A percentile compares a stretch with the other conserved stretches of the same genome.
phyloP scores from a whole-genome alignment of 1,140 invertebrate species.

The Saccostrea glomerata region DNA sequence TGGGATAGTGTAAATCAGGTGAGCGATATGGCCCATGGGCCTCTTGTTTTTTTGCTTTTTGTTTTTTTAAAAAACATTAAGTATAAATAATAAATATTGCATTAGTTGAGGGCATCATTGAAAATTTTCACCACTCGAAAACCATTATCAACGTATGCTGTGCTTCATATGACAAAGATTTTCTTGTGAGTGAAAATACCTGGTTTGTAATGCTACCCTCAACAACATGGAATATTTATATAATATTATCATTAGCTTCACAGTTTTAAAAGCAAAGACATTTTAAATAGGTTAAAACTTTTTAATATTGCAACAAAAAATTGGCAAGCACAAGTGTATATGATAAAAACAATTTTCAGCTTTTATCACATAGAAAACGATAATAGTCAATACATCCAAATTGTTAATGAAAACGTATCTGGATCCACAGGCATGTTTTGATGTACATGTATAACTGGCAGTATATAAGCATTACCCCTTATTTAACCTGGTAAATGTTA shows the following conservation, averaged over 20 bases:
- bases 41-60: too few species aligned
- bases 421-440: background rate
- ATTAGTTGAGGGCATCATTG: too few species aligned
- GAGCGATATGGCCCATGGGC: too few species aligned
- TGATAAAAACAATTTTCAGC: background rate
- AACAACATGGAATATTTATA: background rate
- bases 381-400: background rate
- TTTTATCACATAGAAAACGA: background rate
- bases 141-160: too few species aligned
- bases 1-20: too few species aligned
- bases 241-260: background rate
- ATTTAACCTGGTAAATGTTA: background rate
- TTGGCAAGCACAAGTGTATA: slow-evolving; percentile 7
- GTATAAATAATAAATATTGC: too few species aligned
- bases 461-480: background rate
- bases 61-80: too few species aligned
- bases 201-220: too few species aligned
- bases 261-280: background rate
- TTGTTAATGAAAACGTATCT: background rate
- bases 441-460: background rate
- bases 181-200: too few species aligned
- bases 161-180: too few species aligned
- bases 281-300: background rate
- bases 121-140: too few species aligned
- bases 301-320: slow-evolving; percentile 30